These are phyloP conservation scores for Rhineura floridana DNA, from an alignment of 2,113 vertebrate genomes.

Conservation along the genomic window DNA sequence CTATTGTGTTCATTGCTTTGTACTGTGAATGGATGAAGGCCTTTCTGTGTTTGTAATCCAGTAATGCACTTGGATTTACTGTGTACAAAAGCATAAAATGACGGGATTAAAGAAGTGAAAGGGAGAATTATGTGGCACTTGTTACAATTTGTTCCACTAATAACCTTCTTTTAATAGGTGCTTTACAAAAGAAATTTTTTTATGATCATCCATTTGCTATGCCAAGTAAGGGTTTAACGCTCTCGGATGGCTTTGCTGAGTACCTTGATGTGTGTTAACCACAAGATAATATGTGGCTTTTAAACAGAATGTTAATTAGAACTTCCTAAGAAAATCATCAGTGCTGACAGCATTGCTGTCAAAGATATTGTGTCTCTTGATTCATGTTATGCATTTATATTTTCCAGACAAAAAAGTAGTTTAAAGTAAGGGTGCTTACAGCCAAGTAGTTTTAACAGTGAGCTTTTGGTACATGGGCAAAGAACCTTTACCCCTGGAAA, in stretches of 20 bases:
- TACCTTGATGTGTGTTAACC: not conserved
- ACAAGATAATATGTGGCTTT: conserved; percentile 1
- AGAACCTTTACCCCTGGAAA: not conserved
- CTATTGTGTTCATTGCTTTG: not conserved
- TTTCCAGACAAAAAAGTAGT: not conserved
- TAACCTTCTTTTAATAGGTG: not conserved
- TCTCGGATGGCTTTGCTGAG: conserved; percentile 48
- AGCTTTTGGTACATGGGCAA: not conserved
- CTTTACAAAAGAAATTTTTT: conserved; percentile 3
- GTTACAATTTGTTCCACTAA: not conserved
- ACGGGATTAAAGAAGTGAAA: conserved; percentile 30
- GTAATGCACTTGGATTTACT: conserved; percentile 26
- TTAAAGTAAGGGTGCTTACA: not conserved
- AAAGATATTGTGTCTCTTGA: not conserved
- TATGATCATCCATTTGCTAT: conserved; percentile 34
- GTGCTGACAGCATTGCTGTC: not conserved
- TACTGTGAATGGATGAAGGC: conserved; percentile 11
- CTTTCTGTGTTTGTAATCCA: conserved; percentile 46
- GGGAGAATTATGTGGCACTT: conserved; percentile 22
- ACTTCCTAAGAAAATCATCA: not conserved
- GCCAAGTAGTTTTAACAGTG: not conserved
- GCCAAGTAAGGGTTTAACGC: conserved; percentile 36
- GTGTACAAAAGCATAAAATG: conserved; percentile 39
- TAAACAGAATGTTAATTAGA: conserved; percentile 3
- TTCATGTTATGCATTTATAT: not conserved